A percentile compares a stretch with the other conserved stretches of the same genome.
These are phyloP conservation scores for Hydropsyche tenuis DNA, from an alignment of 1,140 invertebrate species.

Conservation along the genomic window DNA sequence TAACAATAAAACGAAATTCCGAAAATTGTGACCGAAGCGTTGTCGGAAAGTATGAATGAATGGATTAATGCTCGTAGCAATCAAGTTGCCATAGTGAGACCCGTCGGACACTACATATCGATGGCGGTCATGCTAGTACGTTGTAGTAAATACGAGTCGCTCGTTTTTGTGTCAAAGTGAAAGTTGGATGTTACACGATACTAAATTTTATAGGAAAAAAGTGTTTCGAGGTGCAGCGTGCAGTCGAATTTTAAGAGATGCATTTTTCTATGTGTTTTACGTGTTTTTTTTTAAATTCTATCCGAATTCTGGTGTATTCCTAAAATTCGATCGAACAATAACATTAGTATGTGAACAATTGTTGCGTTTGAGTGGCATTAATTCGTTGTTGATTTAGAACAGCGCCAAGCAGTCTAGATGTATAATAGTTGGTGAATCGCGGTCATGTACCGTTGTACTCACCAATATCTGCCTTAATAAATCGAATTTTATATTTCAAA, in stretches of 20 bases:
- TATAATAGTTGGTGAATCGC: too few species aligned
- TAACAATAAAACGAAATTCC: not conserved
- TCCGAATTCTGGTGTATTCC: too few species aligned
- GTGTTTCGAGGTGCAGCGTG: not conserved
- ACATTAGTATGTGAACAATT: not conserved
- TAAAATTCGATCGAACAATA: too few species aligned
- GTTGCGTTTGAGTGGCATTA: not conserved
- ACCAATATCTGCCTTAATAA: too few species aligned
- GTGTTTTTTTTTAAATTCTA: too few species aligned
- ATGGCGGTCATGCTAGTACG: constrained; percentile 14
- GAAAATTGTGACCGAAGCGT: not conserved
- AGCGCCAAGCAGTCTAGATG: constrained; percentile 10
- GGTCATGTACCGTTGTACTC: too few species aligned
- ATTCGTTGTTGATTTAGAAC: constrained; percentile 3
- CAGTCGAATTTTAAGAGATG: not conserved
- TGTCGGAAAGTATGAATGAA: constrained; percentile 4
- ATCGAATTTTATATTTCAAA: too few species aligned
- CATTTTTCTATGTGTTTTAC: too few species aligned
- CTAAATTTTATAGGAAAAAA: constrained; percentile 14
- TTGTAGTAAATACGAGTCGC: constrained; percentile 9
- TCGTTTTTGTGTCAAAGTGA: constrained; percentile 42
- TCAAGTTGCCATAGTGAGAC: constrained; percentile 17
- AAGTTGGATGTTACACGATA: constrained; percentile 41
- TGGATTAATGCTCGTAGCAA: not conserved
- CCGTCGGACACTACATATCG: not conserved